Conservation (phyloP, 2,888 invertebrate species). For the Eupithecia exiguata region DNA sequence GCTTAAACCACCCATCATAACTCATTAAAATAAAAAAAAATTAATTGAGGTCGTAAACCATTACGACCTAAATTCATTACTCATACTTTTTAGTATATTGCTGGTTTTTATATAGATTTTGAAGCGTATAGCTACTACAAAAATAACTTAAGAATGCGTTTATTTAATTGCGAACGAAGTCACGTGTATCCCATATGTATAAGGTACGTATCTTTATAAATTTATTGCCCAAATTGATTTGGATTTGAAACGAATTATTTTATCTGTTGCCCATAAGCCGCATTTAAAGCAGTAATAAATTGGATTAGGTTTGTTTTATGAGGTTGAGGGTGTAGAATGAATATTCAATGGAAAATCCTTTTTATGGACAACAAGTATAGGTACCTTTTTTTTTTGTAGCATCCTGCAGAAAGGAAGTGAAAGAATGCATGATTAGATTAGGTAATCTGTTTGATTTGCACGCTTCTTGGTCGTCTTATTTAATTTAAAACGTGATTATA, state of each 20-base stretch:
- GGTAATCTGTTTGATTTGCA: too few species aligned
- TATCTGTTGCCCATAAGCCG: conserved; percentile 37
- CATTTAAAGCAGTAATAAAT: conserved; percentile 37
- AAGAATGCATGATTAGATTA: too few species aligned
- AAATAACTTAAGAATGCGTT: not conserved
- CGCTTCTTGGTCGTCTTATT: too few species aligned
- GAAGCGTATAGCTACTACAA: not conserved
- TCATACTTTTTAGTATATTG: not conserved
- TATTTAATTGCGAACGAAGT: not conserved
- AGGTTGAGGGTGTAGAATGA: conserved; percentile 26
- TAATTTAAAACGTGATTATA: too few species aligned
- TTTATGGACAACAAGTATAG: conserved; percentile 34
- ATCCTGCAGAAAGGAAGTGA: too few species aligned
- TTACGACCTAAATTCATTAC: not conserved
- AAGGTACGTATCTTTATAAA: conserved; percentile 6
- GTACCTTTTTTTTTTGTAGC: too few species aligned
- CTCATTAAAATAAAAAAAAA: too few species aligned
- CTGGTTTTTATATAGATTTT: too few species aligned
- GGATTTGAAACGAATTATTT: conserved; percentile 35
- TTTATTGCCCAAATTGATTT: conserved; percentile 34
- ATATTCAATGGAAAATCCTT: conserved; percentile 40
- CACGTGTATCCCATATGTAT: not conserved
- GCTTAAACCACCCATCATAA: too few species aligned
- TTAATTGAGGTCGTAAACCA: too few species aligned
- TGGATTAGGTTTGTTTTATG: conserved; percentile 36